phyloP scores from a whole-genome alignment of 2,113 vertebrate genomes.

The Lasiurus cinereus region DNA sequence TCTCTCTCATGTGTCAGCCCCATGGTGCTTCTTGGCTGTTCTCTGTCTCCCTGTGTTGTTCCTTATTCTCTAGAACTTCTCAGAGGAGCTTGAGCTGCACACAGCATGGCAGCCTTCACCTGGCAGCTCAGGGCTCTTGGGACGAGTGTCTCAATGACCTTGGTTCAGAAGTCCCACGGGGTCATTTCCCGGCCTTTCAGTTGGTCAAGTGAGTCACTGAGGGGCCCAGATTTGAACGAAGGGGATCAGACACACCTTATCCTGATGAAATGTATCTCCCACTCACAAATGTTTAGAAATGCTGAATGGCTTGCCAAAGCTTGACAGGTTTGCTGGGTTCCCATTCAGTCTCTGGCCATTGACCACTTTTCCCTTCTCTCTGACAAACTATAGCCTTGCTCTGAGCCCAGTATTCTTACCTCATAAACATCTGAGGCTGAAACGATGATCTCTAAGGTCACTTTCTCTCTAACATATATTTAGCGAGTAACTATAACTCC shows the following conservation, averaged over 20 bases:
- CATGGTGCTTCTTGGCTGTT: too few relatives aligned
- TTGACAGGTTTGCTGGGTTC: not conserved
- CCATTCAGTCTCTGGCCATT: not conserved
- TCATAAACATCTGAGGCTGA: constrained; percentile 5
- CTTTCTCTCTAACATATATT: not conserved
- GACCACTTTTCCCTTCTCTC: constrained; percentile 10
- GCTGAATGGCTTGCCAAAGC: not conserved
- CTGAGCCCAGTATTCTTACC: not conserved
- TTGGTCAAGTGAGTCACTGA: not conserved
- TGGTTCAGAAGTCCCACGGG: not conserved
- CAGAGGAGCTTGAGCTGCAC: not conserved
- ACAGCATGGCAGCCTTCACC: not conserved
- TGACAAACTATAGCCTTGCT: not conserved
- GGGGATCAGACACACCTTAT: not conserved
- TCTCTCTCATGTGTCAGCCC: not conserved
- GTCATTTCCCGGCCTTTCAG: not conserved
- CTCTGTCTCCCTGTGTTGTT: not conserved
- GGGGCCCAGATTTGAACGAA: not conserved
- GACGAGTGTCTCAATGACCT: not conserved
- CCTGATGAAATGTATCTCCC: not conserved
- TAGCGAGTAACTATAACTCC: constrained; percentile 42
- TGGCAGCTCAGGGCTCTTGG: not conserved
- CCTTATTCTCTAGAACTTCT: not conserved
- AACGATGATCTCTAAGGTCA: constrained; percentile 1
- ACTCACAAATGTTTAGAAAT: not conserved